These are phyloP conservation scores for Chunga burmeisteri DNA, from an alignment of 2,113 vertebrate genomes.

Conservation along the genomic window DNA sequence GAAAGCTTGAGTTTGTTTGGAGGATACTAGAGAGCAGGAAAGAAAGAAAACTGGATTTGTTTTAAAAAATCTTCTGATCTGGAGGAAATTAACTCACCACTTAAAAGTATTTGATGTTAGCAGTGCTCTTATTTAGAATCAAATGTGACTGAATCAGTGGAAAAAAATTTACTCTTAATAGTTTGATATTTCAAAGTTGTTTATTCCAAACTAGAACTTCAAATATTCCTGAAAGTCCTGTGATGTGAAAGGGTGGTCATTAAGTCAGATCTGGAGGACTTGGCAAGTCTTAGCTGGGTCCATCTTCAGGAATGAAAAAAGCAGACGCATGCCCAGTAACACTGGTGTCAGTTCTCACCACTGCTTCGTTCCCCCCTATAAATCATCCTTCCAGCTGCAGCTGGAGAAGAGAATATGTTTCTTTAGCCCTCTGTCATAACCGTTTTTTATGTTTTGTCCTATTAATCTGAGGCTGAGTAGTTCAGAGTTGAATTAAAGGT, in stretches of 20 bases:
- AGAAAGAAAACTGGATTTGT: background rate
- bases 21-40: background rate
- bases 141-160: background rate
- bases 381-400: background rate
- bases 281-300: background rate
- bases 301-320: background rate
- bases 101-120: background rate
- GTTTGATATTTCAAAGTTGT: background rate
- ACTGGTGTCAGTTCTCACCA: background rate
- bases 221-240: background rate
- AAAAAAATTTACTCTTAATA: background rate
- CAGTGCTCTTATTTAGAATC: background rate
- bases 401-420: background rate
- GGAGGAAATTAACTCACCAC: background rate
- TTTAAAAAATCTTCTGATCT: background rate
- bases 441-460: background rate
- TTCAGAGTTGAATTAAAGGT: background rate
- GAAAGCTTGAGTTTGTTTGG: background rate
- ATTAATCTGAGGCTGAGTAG: background rate
- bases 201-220: background rate
- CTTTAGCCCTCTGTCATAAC: background rate
- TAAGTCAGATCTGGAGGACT: background rate
- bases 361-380: accelerated
- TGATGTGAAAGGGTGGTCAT: background rate
- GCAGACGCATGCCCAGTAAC: background rate